A percentile compares a stretch with the other conserved stretches of the same genome.
phyloP scores from a whole-genome alignment of 2,888 invertebrate species.

The Phania funesta region DNA sequence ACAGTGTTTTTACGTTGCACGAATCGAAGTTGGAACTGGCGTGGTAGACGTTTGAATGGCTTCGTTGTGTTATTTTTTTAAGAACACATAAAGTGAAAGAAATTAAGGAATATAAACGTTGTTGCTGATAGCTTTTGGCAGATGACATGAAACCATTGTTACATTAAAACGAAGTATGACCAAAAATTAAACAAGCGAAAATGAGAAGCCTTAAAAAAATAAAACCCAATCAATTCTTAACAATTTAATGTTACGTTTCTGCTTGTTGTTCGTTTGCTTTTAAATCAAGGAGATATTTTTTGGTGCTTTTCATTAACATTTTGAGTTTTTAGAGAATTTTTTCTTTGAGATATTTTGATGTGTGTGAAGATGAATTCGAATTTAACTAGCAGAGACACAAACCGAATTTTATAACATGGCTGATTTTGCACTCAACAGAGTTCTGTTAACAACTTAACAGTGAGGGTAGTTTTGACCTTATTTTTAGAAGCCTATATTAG shows the following conservation, averaged over 20 bases:
- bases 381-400: no score
- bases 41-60: not conserved
- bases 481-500: no score
- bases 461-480: no score
- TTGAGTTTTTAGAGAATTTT: not conserved
- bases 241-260: not conserved
- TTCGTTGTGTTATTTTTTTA: not conserved
- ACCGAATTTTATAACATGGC: no score
- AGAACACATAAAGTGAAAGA: not conserved
- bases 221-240: not conserved
- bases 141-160: constrained; percentile 57
- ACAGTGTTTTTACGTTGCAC: not conserved
- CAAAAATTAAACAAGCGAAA: not conserved
- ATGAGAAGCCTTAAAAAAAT: not conserved
- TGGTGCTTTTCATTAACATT: not conserved
- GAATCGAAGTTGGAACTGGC: not conserved
- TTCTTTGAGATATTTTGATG: no score
- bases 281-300: not conserved
- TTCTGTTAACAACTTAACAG: no score
- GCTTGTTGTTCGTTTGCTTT: not conserved
- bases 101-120: constrained; percentile 39
- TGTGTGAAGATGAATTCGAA: no score
- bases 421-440: no score
- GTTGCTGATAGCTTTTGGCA: constrained; percentile 60
- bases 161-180: constrained; percentile 46